A percentile compares a stretch with the other conserved stretches of the same genome.
These are phyloP conservation scores for Iphiclides podalirius DNA, from an alignment of 2,888 invertebrate species.

Conservation along the genomic window DNA sequence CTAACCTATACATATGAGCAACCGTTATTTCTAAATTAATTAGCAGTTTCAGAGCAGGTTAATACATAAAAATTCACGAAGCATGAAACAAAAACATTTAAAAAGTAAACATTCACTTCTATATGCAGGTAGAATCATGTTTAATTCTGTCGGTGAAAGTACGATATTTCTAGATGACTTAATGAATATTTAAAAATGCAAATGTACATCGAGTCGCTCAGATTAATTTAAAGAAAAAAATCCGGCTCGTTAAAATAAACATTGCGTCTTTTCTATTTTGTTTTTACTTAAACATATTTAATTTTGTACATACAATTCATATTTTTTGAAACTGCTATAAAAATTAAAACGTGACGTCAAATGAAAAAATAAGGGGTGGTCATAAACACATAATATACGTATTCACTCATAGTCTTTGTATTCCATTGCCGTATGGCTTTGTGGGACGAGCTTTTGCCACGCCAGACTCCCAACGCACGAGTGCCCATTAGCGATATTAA, in stretches of 20 bases:
- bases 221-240: neutral
- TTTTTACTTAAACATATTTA: no score
- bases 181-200: constrained; percentile 17
- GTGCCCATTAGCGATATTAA: constrained; percentile 21
- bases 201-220: constrained; percentile 4
- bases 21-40: constrained; percentile 1
- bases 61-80: neutral
- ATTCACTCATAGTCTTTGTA: no score
- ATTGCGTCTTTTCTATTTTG: no score
- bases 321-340: no score
- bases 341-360: no score
- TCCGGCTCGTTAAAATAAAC: no score
- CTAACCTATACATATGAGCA: neutral
- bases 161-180: constrained; percentile 6
- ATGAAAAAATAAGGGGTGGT: no score
- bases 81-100: constrained; percentile 3
- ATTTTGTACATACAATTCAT: no score
- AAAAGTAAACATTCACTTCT: constrained; percentile 9
- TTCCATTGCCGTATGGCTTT: neutral
- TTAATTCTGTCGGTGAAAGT: constrained; percentile 12
- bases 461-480: neutral
- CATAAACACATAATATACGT: no score
- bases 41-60: neutral
- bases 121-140: neutral
- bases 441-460: neutral